These are phyloP conservation scores for Embidobia sp. DNA, from an alignment of 2,888 invertebrate species.

Conservation along the genomic window DNA sequence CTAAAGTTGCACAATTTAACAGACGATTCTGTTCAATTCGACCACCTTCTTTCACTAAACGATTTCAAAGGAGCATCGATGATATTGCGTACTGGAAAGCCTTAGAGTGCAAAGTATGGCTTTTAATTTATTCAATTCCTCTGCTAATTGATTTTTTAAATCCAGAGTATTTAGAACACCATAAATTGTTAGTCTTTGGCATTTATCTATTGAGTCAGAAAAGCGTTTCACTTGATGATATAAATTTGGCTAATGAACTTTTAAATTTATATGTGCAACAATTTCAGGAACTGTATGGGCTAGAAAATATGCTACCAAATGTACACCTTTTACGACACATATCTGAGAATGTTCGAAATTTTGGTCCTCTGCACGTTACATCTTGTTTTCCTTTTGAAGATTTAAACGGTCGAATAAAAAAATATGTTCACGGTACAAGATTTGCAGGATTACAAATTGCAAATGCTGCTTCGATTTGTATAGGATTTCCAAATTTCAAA, in stretches of 20 bases:
- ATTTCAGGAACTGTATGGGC: slow-evolving; percentile 2
- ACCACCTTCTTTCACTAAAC: slow-evolving; percentile 7
- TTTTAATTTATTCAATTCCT: slow-evolving; percentile 1
- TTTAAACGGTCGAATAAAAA: slow-evolving; percentile 4
- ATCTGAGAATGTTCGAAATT: slow-evolving; percentile 5
- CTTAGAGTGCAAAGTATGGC: not conserved
- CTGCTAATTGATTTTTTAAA: not conserved
- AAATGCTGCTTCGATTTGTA: not conserved
- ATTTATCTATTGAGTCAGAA: not conserved
- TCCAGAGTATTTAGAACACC: slow-evolving; percentile 1
- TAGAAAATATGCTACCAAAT: not conserved
- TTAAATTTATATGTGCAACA: not conserved
- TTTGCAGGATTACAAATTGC: not conserved
- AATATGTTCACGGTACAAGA: slow-evolving; percentile 5
- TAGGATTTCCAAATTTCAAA: slow-evolving; percentile 1
- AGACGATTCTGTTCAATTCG: not conserved
- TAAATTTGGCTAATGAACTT: not conserved
- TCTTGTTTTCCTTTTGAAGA: slow-evolving; percentile 13
- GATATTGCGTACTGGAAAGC: slow-evolving; percentile 5
- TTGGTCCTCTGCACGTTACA: not conserved
- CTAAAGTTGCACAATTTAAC: not conserved
- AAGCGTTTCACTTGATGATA: not conserved
- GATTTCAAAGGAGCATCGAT: not conserved
- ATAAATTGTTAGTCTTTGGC: slow-evolving; percentile 1
- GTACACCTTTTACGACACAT: not conserved